phyloP scores from a whole-genome alignment of 2,888 invertebrate species.

The Tiliacea aurago region DNA sequence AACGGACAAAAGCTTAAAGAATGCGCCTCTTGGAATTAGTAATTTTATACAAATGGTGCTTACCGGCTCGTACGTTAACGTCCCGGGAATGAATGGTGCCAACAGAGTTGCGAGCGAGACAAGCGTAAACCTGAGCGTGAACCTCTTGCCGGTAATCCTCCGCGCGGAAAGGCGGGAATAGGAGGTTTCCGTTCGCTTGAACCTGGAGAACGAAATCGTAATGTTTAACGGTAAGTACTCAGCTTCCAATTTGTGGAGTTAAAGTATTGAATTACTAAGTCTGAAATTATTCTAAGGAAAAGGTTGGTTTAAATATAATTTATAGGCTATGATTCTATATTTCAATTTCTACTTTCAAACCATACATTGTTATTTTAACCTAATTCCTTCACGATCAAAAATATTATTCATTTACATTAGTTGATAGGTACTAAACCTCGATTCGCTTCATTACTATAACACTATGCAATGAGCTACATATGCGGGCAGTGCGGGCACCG shows the following conservation, averaged over 20 bases:
- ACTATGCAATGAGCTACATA: slow-evolving; percentile 47
- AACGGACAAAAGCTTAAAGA: slow-evolving; percentile 53
- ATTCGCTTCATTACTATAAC: slow-evolving; percentile 25
- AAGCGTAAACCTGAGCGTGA: slow-evolving; percentile 98
- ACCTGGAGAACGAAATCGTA: slow-evolving; percentile 87
- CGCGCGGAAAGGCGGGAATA: slow-evolving; percentile 98
- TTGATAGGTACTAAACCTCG: background rate
- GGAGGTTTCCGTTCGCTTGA: slow-evolving; percentile 97
- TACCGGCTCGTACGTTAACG: slow-evolving; percentile 98
- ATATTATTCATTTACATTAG: background rate
- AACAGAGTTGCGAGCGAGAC: slow-evolving; percentile 96
- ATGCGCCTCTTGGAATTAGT: slow-evolving; percentile 58
- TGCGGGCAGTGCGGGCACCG: slow-evolving; percentile 37
- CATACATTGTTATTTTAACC: background rate
- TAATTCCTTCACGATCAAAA: slow-evolving; percentile 8
- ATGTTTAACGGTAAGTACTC: background rate
- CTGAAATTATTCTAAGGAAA: background rate
- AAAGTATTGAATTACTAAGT: no score
- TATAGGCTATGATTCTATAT: slow-evolving; percentile 3
- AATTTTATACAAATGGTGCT: slow-evolving; percentile 76
- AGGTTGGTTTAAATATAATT: slow-evolving; percentile 4
- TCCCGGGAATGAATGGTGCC: slow-evolving; percentile 97
- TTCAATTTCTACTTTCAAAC: background rate
- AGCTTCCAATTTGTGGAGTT: no score
- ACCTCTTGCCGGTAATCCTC: slow-evolving; percentile 98